These are phyloP conservation scores for Amia ocellicauda DNA, from an alignment of 2,113 vertebrate genomes.

Conservation along the genomic window DNA sequence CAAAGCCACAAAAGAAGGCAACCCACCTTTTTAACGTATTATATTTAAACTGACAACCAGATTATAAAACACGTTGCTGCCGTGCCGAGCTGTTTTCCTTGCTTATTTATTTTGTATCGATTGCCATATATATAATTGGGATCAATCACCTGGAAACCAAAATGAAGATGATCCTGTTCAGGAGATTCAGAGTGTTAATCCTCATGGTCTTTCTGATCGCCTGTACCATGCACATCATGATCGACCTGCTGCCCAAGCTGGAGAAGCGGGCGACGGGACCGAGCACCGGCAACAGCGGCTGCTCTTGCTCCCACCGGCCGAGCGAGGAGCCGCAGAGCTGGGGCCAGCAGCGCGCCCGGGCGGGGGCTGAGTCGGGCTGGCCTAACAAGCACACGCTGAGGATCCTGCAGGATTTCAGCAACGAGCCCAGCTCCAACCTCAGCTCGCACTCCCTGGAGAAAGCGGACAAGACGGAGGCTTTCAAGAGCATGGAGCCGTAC, in stretches of 20 bases:
- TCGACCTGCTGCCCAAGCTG: constrained; percentile 87
- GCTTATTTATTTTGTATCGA: constrained; percentile 62
- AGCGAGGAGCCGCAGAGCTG: constrained; percentile 62
- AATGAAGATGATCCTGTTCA: constrained; percentile 87
- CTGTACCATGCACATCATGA: constrained; percentile 91
- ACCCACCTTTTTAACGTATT: constrained; percentile 56
- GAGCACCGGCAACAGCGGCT: constrained; percentile 57
- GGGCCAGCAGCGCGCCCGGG: constrained; percentile 57
- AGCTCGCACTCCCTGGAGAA: constrained; percentile 80
- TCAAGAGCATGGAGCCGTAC: constrained; percentile 41
- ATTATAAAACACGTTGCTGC: constrained; percentile 66
- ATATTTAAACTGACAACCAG: constrained; percentile 62
- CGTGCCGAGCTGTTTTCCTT: constrained; percentile 68
- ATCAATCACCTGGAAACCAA: constrained; percentile 52
- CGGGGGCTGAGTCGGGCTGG: constrained; percentile 70
- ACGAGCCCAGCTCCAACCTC: constrained; percentile 83
- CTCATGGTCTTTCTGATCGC: constrained; percentile 86
- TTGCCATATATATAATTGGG: constrained; percentile 58
- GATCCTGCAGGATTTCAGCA: constrained; percentile 90
- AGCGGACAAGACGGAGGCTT: constrained; percentile 49
- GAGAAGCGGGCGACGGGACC: constrained; percentile 67
- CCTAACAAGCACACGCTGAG: constrained; percentile 89
- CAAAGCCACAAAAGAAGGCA: constrained; percentile 66
- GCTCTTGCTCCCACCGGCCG: constrained; percentile 75
- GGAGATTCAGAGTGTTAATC: constrained; percentile 87